Conservation (phyloP, 2,113 vertebrate genomes). For the Verasper variegatus region DNA sequence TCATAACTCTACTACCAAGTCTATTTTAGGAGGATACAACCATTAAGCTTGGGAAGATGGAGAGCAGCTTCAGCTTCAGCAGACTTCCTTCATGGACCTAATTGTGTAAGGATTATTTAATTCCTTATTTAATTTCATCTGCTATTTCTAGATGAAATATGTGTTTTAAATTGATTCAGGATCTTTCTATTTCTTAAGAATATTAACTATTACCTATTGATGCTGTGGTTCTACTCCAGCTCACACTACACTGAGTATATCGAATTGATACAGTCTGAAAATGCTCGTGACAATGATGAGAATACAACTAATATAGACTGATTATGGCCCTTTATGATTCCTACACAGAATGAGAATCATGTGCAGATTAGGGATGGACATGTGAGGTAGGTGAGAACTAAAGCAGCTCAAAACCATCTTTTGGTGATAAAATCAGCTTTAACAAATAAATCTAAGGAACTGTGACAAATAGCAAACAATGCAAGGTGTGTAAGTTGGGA, state of each 20-base stretch:
- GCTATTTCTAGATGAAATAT: not conserved
- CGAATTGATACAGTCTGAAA: not conserved
- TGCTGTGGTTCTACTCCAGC: not conserved
- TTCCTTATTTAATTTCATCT: not conserved
- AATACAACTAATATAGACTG: not conserved
- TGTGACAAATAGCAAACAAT: not conserved
- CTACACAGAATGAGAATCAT: not conserved
- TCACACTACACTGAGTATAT: not conserved
- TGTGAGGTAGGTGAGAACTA: not conserved
- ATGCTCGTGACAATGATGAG: not conserved
- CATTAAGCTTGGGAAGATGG: not conserved
- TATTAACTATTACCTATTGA: slow-evolving; percentile 4
- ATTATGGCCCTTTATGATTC: not conserved
- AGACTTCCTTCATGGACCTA: not conserved
- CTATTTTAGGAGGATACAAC: slow-evolving; percentile 9
- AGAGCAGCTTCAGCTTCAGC: not conserved
- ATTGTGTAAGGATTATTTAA: too few relatives aligned
- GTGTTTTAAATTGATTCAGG: not conserved
- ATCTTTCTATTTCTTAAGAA: not conserved
- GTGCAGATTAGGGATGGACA: not conserved
- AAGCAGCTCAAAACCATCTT: not conserved
- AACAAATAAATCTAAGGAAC: not conserved
- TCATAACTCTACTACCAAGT: not conserved
- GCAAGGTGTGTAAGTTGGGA: slow-evolving; percentile 1
- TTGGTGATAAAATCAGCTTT: not conserved